Evolutionary conservation across 2,113 vertebrate genomes (phyloP).

Genomic region (Melanostigma gelatinosum): DNA sequence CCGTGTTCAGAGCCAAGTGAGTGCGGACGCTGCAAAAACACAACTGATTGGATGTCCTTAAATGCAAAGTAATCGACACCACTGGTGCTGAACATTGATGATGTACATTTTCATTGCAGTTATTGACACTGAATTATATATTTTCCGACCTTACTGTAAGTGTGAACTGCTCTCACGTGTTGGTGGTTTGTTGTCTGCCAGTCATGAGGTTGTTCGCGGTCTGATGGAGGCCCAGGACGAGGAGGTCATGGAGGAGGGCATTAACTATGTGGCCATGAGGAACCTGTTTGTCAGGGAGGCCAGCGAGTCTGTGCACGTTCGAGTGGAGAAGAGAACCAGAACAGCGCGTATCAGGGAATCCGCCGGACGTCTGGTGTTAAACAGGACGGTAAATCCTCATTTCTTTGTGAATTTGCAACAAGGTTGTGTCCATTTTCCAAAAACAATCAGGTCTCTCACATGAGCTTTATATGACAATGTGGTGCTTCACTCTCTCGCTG

Average conservation of each 20-base stretch:
- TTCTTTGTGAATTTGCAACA: neutral
- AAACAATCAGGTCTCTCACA: neutral
- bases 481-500: neutral
- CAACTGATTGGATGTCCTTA: neutral
- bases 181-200: constrained; percentile 42
- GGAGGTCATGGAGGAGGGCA: constrained; percentile 90
- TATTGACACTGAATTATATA: neutral
- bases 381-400: constrained; percentile 85
- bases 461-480: neutral
- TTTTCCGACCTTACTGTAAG: too few relatives aligned
- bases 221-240: constrained; percentile 82
- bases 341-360: constrained; percentile 88
- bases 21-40: constrained; percentile 36
- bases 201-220: constrained; percentile 77
- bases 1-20: constrained; percentile 92
- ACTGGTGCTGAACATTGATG: neutral
- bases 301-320: constrained; percentile 75
- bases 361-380: constrained; percentile 85
- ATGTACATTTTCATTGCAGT: neutral
- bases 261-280: constrained; percentile 91
- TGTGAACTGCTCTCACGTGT: neutral
- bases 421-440: neutral
- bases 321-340: constrained; percentile 89
- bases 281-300: constrained; percentile 88
- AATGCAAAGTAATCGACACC: neutral